A percentile compares a stretch with the other conserved stretches of the same genome.
Conservation (phyloP, 35 echinoderm and acorn worm species). For the Apostichopus californicus region DNA sequence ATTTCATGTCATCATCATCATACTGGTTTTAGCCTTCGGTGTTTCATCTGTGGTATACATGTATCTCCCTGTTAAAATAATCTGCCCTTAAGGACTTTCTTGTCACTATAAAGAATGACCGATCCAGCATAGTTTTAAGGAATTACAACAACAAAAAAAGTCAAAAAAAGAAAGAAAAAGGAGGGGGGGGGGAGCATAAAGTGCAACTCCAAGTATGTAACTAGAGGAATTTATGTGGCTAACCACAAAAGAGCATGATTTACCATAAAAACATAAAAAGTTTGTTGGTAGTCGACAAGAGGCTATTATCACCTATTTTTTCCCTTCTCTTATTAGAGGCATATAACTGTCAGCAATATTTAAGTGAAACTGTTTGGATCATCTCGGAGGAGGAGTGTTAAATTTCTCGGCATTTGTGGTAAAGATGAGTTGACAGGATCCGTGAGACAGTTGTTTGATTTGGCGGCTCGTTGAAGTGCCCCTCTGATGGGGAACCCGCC, state of each 20-base stretch:
- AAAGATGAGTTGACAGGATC: not conserved
- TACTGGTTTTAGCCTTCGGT: no score
- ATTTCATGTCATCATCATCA: no score
- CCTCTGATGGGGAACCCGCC: not conserved
- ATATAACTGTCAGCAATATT: not conserved
- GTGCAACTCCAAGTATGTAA: no score
- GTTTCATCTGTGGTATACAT: no score
- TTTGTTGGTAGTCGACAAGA: not conserved
- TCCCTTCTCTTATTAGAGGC: not conserved
- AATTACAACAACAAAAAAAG: no score
- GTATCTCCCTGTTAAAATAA: no score
- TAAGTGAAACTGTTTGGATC: not conserved
- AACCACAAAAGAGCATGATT: conserved; percentile 5
- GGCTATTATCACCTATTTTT: not conserved
- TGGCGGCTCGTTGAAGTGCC: not conserved
- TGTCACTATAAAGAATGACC: no score
- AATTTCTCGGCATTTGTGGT: not conserved
- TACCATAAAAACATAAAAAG: no score
- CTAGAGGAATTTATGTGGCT: not conserved
- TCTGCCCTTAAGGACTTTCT: no score
- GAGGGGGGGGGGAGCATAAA: no score
- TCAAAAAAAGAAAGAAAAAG: no score
- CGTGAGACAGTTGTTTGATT: not conserved
- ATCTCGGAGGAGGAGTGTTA: not conserved
- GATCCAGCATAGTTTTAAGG: no score